Conservation (phyloP, 2,888 invertebrate genomes). For the Rotaria magnacalcarata region DNA sequence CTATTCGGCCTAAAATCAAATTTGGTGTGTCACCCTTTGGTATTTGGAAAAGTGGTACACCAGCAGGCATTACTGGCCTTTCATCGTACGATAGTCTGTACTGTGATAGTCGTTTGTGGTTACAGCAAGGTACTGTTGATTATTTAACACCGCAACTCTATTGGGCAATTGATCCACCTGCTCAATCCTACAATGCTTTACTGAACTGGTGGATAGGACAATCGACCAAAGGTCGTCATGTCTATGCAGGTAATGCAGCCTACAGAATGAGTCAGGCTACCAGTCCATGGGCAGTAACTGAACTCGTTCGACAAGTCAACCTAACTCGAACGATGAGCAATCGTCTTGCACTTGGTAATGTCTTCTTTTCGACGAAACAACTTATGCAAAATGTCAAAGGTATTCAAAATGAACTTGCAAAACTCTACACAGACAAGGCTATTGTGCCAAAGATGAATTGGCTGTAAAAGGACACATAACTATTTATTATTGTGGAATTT, state of each 20-base stretch:
- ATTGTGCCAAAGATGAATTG: constrained; percentile 8
- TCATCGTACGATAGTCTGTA: constrained; percentile 50
- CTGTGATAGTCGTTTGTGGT: constrained; percentile 54
- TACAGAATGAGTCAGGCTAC: constrained; percentile 48
- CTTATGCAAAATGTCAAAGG: constrained; percentile 41
- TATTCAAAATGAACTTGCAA: constrained; percentile 32
- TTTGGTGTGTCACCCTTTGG: constrained; percentile 56
- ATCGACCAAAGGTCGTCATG: constrained; percentile 50
- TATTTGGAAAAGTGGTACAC: constrained; percentile 53
- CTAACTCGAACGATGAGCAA: constrained; percentile 46
- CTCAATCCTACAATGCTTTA: constrained; percentile 53
- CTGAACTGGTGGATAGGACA: constrained; percentile 54
- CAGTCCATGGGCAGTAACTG: constrained; percentile 50
- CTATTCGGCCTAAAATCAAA: constrained; percentile 50
- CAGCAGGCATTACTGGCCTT: constrained; percentile 48
- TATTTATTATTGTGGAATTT: not conserved
- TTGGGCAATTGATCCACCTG: constrained; percentile 53
- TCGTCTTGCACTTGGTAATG: constrained; percentile 32
- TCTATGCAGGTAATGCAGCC: constrained; percentile 52
- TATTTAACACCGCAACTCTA: constrained; percentile 55
- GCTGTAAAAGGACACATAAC: not conserved
- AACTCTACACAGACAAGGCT: not conserved
- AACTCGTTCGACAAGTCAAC: constrained; percentile 52
- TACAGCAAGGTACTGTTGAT: constrained; percentile 53
- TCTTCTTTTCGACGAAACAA: constrained; percentile 43